Evolutionary conservation across 2,888 invertebrate species (phyloP), one percentile per base, ranked within the genome.

Genomic region (Lysandra coridon): DNA sequence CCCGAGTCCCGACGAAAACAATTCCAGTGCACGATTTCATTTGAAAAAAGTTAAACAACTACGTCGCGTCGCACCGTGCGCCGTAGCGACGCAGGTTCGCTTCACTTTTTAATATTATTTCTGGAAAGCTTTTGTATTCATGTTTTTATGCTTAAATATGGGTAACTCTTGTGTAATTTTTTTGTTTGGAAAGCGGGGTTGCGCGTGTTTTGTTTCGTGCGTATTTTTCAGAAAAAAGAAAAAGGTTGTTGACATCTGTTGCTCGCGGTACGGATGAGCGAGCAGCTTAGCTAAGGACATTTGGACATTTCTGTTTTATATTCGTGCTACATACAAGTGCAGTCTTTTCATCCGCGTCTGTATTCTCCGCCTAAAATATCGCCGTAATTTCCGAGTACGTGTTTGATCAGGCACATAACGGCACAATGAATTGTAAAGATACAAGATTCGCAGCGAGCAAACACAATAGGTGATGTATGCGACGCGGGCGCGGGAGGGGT

Each of bases 401-500:
- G 79, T 79, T 79, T 64, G 75, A 79, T 76, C 75, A 79, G 79
- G 30, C 75, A 75, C 74, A 60, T 62, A 73, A 79, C 44, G 40
- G 62, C 75, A 79, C 79, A 79, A 81, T 81, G 82, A 81, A 79
- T 79, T 80, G 81, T 80, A 82, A 82, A 81, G 82, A 81, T 82
- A 81, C 69, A 80, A 75, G 77, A 81, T 79, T 74, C 78, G 73
- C 80, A 80, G 76, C 76, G 78, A 79, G 80, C 79, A 82, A 57
- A 80, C 81, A 83, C 81, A 82, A 81, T 81, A 78, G 81, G 62
- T 64, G 81, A 62, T 79, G 80, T 78, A 76, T 79, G 80, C 78
- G 14, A 77, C 75, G 64, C 64, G 69, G 74, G 60, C 79, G 79
- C 69, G 69, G 60, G 12, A 73, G 73, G 73, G 44, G 73, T n/a